phyloP scores from a whole-genome alignment of 2,888 invertebrate genomes.

The Esperia sulphurella region DNA sequence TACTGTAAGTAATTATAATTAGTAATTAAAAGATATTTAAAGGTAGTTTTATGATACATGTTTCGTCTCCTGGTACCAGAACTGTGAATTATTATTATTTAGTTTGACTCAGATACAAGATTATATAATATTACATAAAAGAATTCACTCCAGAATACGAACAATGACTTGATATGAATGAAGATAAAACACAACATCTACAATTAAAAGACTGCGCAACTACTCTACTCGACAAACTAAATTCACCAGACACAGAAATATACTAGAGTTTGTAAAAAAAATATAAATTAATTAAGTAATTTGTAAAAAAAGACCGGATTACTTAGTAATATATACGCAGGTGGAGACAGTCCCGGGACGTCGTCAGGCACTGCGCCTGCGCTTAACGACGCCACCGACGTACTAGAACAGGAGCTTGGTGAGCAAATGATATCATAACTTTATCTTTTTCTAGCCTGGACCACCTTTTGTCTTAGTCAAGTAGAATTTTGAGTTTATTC shows the following conservation, averaged over 20 bases:
- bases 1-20: too few species aligned
- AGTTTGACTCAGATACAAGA: too few species aligned
- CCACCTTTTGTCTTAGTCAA: neutral
- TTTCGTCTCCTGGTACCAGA: too few species aligned
- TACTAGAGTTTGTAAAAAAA: neutral
- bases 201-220: too few species aligned
- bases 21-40: too few species aligned
- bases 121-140: too few species aligned
- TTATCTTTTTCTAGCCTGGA: neutral
- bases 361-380: constrained; percentile 45
- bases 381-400: constrained; percentile 42
- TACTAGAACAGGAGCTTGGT: constrained; percentile 68
- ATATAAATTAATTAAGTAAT: neutral
- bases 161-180: too few species aligned
- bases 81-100: too few species aligned
- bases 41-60: too few species aligned
- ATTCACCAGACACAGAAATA: neutral
- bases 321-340: constrained; percentile 38
- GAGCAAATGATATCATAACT: constrained; percentile 29
- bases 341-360: constrained; percentile 60
- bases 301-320: constrained; percentile 10
- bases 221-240: neutral
- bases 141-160: too few species aligned
- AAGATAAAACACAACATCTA: too few species aligned
- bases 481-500: too few species aligned